Percentiles rank a stretch among this genome's conserved stretches.
These are phyloP conservation scores for Buceros bicornis DNA, from an alignment of 2,797 vertebrate genomes.

Conservation along the genomic window DNA sequence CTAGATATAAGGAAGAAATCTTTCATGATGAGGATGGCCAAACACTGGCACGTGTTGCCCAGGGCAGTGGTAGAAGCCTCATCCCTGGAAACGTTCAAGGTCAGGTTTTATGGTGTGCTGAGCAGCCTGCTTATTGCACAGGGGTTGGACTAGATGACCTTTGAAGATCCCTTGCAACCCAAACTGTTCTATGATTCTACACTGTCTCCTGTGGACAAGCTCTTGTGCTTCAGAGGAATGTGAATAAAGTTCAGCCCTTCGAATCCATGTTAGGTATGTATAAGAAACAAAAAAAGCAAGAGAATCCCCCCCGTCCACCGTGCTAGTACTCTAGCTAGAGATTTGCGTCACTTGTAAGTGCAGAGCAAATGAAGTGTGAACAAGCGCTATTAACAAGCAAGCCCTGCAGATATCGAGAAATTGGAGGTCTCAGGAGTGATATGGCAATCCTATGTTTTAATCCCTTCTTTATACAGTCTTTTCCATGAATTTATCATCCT, in stretches of 20 bases:
- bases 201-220: neutral
- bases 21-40: too few species aligned
- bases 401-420: fast-evolving
- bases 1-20: too few species aligned
- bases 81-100: too few species aligned
- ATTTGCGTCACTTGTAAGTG: neutral
- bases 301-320: neutral
- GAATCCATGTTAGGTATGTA: fast-evolving
- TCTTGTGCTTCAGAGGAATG: neutral
- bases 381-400: neutral
- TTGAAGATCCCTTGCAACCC: too few species aligned
- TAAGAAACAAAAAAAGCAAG: neutral
- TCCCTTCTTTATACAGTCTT: neutral
- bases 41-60: too few species aligned
- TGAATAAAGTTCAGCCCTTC: neutral
- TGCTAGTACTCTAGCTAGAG: neutral
- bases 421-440: neutral
- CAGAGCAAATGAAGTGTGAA: neutral
- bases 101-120: too few species aligned
- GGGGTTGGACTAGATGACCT: too few species aligned
- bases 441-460: neutral
- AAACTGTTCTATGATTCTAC: too few species aligned
- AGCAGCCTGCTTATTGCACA: too few species aligned
- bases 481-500: neutral
- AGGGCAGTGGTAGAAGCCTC: too few species aligned